Conservation (phyloP, 2,113 vertebrate genomes). For the Corydoras sp. region DNA sequence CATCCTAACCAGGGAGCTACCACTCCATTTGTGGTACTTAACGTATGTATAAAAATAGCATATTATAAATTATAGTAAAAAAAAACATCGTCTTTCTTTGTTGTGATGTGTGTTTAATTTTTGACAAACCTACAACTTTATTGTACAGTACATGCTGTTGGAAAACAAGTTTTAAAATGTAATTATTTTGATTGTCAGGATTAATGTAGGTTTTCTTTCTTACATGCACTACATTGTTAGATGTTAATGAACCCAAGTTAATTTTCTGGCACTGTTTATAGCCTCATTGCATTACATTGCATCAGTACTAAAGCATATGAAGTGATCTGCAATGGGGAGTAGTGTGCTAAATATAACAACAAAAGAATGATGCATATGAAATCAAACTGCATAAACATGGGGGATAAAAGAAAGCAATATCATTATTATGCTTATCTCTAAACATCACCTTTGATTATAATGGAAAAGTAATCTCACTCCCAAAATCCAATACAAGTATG, state of each 20-base stretch:
- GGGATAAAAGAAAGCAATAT: too few species aligned
- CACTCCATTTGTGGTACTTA: too few species aligned
- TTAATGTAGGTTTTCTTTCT: neutral
- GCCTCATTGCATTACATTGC: constrained; percentile 24
- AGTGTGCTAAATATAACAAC: neutral
- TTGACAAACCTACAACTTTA: too few species aligned
- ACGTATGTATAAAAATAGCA: too few species aligned
- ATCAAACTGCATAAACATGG: neutral
- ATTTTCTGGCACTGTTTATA: neutral
- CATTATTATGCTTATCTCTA: neutral
- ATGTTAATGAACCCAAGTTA: neutral
- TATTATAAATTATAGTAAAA: too few species aligned
- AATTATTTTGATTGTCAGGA: too few species aligned
- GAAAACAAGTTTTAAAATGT: too few species aligned
- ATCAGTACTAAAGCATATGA: constrained; percentile 13
- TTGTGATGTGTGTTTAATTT: too few species aligned
- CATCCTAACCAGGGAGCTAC: too few species aligned
- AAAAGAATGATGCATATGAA: neutral
- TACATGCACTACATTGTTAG: neutral
- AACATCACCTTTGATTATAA: neutral
- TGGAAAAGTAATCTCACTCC: neutral
- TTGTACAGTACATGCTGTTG: too few species aligned
- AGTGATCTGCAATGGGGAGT: neutral
- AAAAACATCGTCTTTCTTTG: too few species aligned
- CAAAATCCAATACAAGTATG: neutral